Evolutionary conservation across 2,888 invertebrate species (phyloP).

Genomic region (Bimastos eiseni): DNA sequence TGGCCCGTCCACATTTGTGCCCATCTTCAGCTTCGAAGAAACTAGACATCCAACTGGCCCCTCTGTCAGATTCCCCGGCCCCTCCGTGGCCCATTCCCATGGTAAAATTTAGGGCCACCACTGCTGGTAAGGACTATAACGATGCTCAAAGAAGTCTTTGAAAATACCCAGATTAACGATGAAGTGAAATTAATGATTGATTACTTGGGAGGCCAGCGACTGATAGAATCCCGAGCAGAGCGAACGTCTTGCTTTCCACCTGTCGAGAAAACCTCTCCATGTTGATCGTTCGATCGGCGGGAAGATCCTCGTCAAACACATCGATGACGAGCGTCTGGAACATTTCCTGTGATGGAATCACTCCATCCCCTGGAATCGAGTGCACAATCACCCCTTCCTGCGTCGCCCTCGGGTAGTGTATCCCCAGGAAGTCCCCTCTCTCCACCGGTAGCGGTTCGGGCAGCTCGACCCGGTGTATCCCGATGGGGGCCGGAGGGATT

Average conservation of each 20-base stretch:
- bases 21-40: too few species aligned
- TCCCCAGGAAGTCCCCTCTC: slow-evolving; percentile 57
- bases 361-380: slow-evolving; percentile 45
- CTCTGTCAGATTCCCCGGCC: too few species aligned
- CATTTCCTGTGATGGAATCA: slow-evolving; percentile 47
- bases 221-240: slow-evolving; percentile 38
- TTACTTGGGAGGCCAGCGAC: background rate
- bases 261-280: slow-evolving; percentile 23
- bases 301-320: slow-evolving; percentile 50
- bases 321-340: slow-evolving; percentile 53
- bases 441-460: slow-evolving; percentile 48
- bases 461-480: slow-evolving; percentile 45
- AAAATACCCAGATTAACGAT: too few species aligned
- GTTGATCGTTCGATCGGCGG: slow-evolving; percentile 46
- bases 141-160: too few species aligned
- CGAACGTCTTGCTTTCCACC: slow-evolving; percentile 47
- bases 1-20: too few species aligned
- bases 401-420: slow-evolving; percentile 50
- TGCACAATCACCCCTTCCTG: slow-evolving; percentile 52
- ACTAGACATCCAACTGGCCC: too few species aligned
- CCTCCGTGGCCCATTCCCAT: too few species aligned
- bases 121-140: too few species aligned
- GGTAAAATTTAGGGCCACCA: too few species aligned
- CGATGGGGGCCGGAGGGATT: slow-evolving; percentile 48
- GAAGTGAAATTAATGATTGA: background rate